These are phyloP conservation scores for Eulemur rubriventer DNA, from an alignment of 2,797 vertebrate species.

Conservation along the genomic window DNA sequence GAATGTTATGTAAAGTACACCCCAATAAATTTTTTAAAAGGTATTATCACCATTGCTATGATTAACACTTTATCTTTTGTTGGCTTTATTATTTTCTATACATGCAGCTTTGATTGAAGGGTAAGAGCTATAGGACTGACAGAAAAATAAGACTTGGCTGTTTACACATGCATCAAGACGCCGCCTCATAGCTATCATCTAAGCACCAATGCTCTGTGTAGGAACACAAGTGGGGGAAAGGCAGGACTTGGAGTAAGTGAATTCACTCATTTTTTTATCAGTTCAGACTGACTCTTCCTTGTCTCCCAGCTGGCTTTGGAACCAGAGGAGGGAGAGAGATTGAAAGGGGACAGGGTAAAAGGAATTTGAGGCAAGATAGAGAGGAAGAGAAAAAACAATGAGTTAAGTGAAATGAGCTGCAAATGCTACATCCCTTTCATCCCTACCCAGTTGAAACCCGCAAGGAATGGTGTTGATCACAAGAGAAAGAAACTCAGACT, in stretches of 20 bases:
- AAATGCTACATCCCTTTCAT: not conserved
- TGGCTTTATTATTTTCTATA: not conserved
- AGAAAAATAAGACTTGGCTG: not conserved
- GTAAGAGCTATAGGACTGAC: not conserved
- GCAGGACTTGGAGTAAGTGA: not conserved
- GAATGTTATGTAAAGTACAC: not conserved
- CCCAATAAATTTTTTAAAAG: not conserved
- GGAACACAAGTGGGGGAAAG: not conserved
- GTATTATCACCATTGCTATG: not conserved
- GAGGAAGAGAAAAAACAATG: not conserved
- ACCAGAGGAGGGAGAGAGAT: not conserved
- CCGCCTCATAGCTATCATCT: not conserved
- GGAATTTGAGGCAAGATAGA: not conserved
- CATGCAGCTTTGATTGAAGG: not conserved
- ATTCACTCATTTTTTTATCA: conserved; percentile 1
- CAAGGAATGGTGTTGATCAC: not conserved
- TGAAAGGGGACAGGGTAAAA: not conserved
- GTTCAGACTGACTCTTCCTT: not conserved
- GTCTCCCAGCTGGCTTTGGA: not conserved
- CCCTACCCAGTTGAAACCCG: not conserved
- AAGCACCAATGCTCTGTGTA: not conserved
- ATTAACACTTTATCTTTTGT: not conserved
- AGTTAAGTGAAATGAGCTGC: not conserved
- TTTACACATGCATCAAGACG: not conserved
- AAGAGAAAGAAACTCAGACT: not conserved